A percentile compares a stretch with the other conserved stretches of the same genome.
Conservation (phyloP, 2,888 invertebrate genomes). For the Congeria kusceri region DNA sequence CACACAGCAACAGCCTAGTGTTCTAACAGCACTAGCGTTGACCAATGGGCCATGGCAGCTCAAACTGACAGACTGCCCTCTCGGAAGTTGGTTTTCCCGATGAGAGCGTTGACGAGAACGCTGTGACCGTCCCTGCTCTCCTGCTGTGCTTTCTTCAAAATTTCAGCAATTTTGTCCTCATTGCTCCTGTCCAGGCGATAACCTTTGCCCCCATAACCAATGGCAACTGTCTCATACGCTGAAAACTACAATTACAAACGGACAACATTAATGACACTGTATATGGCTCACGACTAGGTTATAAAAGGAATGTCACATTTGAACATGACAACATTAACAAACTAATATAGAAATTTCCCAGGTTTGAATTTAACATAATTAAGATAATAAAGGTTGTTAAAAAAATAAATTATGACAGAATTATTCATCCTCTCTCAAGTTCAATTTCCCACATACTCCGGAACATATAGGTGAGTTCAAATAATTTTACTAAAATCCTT, state of each 20-base stretch:
- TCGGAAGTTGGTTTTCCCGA: constrained; percentile 88
- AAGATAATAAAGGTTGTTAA: no score
- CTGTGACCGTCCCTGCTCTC: constrained; percentile 84
- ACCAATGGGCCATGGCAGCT: background rate
- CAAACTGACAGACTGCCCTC: constrained; percentile 88
- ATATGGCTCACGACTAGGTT: no score
- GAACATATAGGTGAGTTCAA: no score
- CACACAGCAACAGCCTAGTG: background rate
- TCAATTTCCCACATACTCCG: no score
- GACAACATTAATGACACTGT: background rate
- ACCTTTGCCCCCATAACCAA: constrained; percentile 87
- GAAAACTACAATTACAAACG: constrained; percentile 85
- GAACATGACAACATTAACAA: no score
- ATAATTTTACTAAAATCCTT: no score
- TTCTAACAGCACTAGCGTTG: background rate
- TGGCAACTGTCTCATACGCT: constrained; percentile 87
- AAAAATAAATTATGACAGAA: no score
- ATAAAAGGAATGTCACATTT: no score
- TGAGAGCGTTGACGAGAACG: constrained; percentile 87
- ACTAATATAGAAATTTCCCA: no score
- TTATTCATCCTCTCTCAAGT: no score
- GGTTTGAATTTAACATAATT: no score
- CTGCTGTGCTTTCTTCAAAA: constrained; percentile 84
- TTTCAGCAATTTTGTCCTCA: constrained; percentile 82
- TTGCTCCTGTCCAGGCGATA: constrained; percentile 85